Evolutionary conservation across 2,888 invertebrate species (phyloP).

Genomic region (Cyclophora albipunctata): DNA sequence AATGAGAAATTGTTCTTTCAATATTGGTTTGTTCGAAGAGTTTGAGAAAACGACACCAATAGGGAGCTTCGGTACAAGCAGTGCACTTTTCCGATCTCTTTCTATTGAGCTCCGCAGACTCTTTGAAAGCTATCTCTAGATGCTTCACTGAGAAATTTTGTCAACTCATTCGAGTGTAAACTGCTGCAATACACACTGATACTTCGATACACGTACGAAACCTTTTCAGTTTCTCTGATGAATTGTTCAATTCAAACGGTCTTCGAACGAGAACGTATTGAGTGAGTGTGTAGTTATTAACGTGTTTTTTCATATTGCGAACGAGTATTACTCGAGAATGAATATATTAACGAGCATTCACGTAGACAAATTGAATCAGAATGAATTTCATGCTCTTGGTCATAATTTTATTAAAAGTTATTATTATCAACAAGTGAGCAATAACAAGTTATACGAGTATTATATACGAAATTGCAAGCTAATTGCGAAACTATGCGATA

Average conservation of each 20-base stretch:
- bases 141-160: slow-evolving; percentile 41
- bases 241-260: no score
- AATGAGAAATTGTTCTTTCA: no score
- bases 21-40: slow-evolving; percentile 22
- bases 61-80: slow-evolving; percentile 44
- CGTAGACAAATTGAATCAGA: no score
- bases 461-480: no score
- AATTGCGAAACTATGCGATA: slow-evolving; percentile 32
- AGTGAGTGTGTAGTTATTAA: no score
- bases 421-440: no score
- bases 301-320: neutral
- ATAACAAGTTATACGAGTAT: no score
- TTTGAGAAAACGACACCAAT: slow-evolving; percentile 47
- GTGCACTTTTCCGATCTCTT: slow-evolving; percentile 47
- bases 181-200: slow-evolving; percentile 21
- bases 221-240: slow-evolving; percentile 1
- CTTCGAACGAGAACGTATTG: neutral
- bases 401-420: no score
- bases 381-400: no score
- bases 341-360: no score
- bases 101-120: slow-evolving; percentile 32
- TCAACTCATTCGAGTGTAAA: slow-evolving; percentile 44
- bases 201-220: slow-evolving; percentile 13
- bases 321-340: no score
- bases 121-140: slow-evolving; percentile 42